Evolutionary conservation across 2,113 vertebrate species (phyloP).

Genomic region (Varanus salvator): DNA sequence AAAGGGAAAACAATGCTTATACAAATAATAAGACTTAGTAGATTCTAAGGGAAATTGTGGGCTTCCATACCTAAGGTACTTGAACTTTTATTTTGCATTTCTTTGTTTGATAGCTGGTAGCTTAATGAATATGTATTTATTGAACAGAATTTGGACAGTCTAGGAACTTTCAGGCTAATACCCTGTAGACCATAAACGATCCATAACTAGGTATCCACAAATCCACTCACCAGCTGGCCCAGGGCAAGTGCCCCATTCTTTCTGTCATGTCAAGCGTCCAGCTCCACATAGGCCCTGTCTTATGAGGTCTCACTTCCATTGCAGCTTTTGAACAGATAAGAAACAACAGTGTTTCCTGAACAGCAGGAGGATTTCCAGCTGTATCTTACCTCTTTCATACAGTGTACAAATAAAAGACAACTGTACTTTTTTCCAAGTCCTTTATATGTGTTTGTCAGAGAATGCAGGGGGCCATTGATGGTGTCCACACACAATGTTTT

Average conservation of each 20-base stretch:
- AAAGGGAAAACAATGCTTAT: too few relatives aligned
- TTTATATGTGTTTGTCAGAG: neutral
- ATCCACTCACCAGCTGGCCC: neutral
- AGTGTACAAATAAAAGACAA: neutral
- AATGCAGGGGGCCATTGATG: neutral
- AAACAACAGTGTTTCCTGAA: neutral
- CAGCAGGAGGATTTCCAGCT: neutral
- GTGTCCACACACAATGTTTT: neutral
- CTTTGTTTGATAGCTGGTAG: neutral
- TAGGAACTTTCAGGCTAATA: neutral
- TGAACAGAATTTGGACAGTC: neutral
- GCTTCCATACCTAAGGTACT: neutral
- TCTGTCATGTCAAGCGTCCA: neutral
- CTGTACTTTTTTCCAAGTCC: neutral
- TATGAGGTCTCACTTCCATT: neutral
- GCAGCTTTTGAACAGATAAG: neutral
- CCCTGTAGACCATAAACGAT: neutral
- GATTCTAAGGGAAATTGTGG: neutral
- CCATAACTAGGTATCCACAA: neutral
- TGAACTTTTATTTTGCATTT: neutral
- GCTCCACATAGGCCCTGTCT: neutral
- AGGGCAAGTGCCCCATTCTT: neutral
- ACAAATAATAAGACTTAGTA: neutral
- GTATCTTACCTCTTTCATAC: neutral
- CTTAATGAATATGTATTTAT: neutral